Evolutionary conservation across 2,888 invertebrate genomes (phyloP).

Genomic region (Elmis aenea): DNA sequence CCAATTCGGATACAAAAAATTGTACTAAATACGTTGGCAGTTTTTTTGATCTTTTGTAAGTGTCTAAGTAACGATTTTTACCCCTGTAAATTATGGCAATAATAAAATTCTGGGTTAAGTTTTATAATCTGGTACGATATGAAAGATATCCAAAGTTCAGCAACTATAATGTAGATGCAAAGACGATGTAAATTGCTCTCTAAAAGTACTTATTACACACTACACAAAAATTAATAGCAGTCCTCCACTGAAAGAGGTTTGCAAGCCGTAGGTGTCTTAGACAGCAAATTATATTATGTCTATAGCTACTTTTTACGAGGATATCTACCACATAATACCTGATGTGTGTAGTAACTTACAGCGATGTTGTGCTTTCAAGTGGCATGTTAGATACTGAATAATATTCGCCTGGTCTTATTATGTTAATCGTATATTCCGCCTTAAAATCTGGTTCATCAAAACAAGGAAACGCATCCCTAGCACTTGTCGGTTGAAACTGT

Average conservation of each 20-base stretch:
- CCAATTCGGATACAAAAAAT: background rate
- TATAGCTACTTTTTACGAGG: too few relatives aligned
- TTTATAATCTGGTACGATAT: background rate
- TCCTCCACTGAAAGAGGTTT: too few relatives aligned
- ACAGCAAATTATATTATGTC: too few relatives aligned
- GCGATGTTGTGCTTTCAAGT: too few relatives aligned
- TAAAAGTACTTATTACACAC: too few relatives aligned
- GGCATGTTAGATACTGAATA: slow-evolving; percentile 23
- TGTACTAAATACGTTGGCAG: background rate
- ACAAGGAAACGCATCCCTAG: slow-evolving; percentile 66
- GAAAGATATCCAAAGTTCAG: too few relatives aligned
- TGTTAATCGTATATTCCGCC: slow-evolving; percentile 51
- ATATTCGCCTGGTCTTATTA: slow-evolving; percentile 51
- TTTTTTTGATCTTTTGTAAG: background rate
- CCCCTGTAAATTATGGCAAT: background rate
- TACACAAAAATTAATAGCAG: too few relatives aligned
- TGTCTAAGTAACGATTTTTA: background rate
- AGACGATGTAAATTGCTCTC: too few relatives aligned
- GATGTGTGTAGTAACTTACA: too few relatives aligned
- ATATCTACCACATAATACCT: too few relatives aligned
- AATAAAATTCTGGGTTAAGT: background rate
- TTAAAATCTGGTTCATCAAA: slow-evolving; percentile 59
- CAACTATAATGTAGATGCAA: too few relatives aligned
- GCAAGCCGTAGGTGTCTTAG: too few relatives aligned
- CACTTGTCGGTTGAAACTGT: slow-evolving; percentile 61